Base-by-base conservation (phyloP, 1,140 invertebrate species). In the Adelges cooleyi region DNA sequence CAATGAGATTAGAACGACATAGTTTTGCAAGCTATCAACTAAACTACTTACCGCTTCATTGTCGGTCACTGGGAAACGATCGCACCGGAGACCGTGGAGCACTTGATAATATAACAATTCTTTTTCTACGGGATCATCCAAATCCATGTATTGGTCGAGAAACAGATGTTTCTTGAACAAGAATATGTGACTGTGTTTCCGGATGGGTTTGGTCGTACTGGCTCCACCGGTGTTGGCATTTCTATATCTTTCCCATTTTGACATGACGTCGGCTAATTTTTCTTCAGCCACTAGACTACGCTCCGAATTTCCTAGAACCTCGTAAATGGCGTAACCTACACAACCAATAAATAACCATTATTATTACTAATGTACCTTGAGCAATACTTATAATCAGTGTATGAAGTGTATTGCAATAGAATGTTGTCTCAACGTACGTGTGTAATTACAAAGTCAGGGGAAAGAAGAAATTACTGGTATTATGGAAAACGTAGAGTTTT, bases 81-180 rank as follows among this genome's bases (percentile, higher is more conserved):
- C 91, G 65, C 88, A 89, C 67, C 92, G 80, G 18, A 97, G 81
- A 71, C 89, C 86, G 72, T 94, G 89, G 48, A 96, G 77, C 29
- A 95, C 86, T 78, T 98, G 94, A 77, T 96, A 91, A 76, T 95
- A 95, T n/a, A 98, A 74, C 22, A 98, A 77, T 76, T 97, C 92
- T 75, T 95, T 94, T 76, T 97, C 94, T 1, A 96, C 90, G 0
- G 86, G 86, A 77, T 93, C 90, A 62, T 83, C 84, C 68, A 85
- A 77, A 75, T 90, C 90, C 74, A 92, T 86, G 72, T 82, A 95
- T 67, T 83, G 84, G 77, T 86, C 90, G 70, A 88, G 81, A 77
- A 96, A 95, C 51, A 98, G 75, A 71, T 95, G 92, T 79, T 98
- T 98, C 78, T 96, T 90, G 72, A 90, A 87, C 23, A 91, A 77